A percentile compares a stretch with the other conserved stretches of the same genome.
Evolutionary conservation across 64 coral and sea anemone species (phyloP).

Genomic region (Platygyra sinensis): DNA sequence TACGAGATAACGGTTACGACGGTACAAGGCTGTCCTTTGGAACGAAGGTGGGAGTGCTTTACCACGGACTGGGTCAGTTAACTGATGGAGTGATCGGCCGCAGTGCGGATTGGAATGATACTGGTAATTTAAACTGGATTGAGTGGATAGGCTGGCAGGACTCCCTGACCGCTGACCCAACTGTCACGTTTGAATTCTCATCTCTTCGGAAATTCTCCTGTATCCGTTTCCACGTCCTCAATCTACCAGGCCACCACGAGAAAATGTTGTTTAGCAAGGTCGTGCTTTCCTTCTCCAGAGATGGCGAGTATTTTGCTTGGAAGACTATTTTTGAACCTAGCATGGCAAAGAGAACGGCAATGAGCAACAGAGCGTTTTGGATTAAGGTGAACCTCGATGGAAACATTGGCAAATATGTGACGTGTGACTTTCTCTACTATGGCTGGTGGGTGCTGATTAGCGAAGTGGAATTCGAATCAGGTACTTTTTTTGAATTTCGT

Average conservation of each 20-base stretch:
- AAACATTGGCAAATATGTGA: conserved; percentile 70
- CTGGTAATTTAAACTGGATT: conserved; percentile 69
- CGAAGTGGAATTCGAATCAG: conserved; percentile 86
- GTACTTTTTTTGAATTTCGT: conserved; percentile 23
- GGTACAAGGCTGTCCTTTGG: conserved; percentile 66
- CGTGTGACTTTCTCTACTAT: conserved; percentile 84
- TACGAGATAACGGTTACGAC: conserved; percentile 86
- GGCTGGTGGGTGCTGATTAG: conserved; percentile 88
- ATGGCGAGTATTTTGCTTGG: conserved; percentile 92
- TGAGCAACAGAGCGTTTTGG: conserved; percentile 70
- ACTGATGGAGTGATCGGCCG: conserved; percentile 70
- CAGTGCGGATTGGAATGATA: conserved; percentile 76
- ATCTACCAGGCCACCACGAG: conserved; percentile 62
- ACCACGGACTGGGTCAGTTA: conserved; percentile 79
- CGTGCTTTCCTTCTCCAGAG: conserved; percentile 77
- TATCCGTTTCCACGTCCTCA: conserved; percentile 76
- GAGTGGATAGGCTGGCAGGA: conserved; percentile 88
- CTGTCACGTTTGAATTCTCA: conserved; percentile 76
- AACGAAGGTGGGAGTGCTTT: conserved; percentile 61
- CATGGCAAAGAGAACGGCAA: conserved; percentile 39
- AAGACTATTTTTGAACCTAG: conserved; percentile 85
- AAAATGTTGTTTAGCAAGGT: conserved; percentile 88
- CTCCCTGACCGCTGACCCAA: conserved; percentile 47
- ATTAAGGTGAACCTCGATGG: conserved; percentile 66
- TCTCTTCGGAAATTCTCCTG: conserved; percentile 63